phyloP scores from a whole-genome alignment of 2,888 invertebrate species.

The Diploptera punctata region DNA sequence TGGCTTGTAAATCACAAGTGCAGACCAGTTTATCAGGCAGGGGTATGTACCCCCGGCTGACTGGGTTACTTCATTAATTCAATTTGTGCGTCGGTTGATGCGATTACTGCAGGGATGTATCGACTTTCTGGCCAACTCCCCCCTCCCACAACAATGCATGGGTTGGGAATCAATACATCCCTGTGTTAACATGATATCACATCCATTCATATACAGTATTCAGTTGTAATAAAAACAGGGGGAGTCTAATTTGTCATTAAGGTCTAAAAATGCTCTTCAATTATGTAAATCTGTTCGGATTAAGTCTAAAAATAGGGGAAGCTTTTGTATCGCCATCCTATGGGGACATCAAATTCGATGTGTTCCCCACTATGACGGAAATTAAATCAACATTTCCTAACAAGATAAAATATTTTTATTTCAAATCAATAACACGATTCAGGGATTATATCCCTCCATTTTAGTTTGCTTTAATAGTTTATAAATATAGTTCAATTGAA shows the following conservation, averaged over 20 bases:
- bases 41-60: constrained; percentile 10
- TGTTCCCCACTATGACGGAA: background rate
- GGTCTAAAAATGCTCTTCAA: constrained; percentile 17
- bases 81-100: constrained; percentile 26
- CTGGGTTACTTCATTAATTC: constrained; percentile 29
- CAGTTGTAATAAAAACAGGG: constrained; percentile 20
- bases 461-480: too few relatives aligned
- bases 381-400: background rate
- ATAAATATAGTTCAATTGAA: background rate
- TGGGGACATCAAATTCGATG: background rate
- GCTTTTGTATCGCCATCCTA: background rate
- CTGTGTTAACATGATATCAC: background rate
- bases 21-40: constrained; percentile 4
- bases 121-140: constrained; percentile 22
- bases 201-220: constrained; percentile 10
- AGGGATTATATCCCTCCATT: background rate
- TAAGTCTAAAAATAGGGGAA: background rate
- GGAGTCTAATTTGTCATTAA: constrained; percentile 14
- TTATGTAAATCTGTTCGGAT: constrained; percentile 25
- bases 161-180: background rate
- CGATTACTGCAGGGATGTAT: constrained; percentile 23
- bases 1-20: background rate
- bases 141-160: constrained; percentile 13
- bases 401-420: background rate
- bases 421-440: background rate